These are phyloP conservation scores for Drosophila watanabei DNA, from an alignment of 1,140 invertebrate genomes.

Conservation along the genomic window DNA sequence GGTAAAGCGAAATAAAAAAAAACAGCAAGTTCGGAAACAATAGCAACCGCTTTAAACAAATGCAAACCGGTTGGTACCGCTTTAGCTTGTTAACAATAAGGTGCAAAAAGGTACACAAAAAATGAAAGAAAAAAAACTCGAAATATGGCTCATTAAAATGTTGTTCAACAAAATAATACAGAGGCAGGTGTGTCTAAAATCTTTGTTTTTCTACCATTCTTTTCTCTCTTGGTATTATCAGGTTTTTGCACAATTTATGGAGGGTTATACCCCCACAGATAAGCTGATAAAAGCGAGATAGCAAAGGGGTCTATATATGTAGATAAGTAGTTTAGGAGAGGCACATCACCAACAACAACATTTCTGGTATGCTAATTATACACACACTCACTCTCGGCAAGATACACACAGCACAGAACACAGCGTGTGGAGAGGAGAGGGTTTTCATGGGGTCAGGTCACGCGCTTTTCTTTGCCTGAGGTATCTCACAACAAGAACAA, in stretches of 20 bases:
- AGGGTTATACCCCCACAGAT: neutral
- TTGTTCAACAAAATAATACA: slow-evolving; percentile 7
- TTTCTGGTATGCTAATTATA: slow-evolving; percentile 42
- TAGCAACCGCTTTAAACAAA: slow-evolving; percentile 38
- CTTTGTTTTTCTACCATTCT: slow-evolving; percentile 13
- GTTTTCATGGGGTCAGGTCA: slow-evolving; percentile 43
- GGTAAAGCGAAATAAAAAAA: neutral
- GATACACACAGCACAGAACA: slow-evolving; percentile 15
- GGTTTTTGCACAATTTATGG: slow-evolving; percentile 16
- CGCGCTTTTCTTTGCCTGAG: slow-evolving; percentile 40
- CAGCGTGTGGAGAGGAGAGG: slow-evolving; percentile 17
- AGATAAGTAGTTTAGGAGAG: neutral
- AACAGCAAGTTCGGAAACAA: slow-evolving; percentile 14
- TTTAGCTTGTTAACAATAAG: slow-evolving; percentile 46
- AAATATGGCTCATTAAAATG: slow-evolving; percentile 29
- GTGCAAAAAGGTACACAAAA: slow-evolving; percentile 31
- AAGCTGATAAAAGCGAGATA: slow-evolving; percentile 23
- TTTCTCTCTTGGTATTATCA: neutral
- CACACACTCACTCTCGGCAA: slow-evolving; percentile 25
- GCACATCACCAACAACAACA: neutral
- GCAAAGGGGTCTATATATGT: neutral
- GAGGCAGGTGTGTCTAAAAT: slow-evolving; percentile 22
- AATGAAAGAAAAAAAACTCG: neutral
- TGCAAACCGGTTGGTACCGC: slow-evolving; percentile 42
- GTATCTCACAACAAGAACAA: slow-evolving; percentile 5